Conservation (phyloP, 2,113 vertebrate species). For the Tenebrosternarchus preto region DNA sequence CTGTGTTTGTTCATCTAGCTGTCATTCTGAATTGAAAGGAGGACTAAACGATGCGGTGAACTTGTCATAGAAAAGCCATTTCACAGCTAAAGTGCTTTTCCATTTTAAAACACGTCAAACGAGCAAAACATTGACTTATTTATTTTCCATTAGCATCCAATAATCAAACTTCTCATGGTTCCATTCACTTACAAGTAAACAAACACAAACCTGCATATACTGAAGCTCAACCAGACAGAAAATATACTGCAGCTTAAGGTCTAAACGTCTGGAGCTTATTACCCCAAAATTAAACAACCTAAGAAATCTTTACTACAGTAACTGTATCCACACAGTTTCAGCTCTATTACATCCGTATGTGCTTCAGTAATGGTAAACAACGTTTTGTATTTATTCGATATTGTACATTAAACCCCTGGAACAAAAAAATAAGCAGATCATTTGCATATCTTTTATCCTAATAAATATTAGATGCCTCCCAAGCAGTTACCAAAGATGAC, state of each 20-base stretch:
- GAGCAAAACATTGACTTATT: conserved; percentile 3
- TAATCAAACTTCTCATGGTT: neutral
- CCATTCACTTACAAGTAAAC: neutral
- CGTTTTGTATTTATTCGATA: conserved; percentile 64
- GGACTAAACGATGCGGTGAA: neutral
- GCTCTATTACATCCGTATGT: conserved; percentile 46
- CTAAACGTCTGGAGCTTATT: neutral
- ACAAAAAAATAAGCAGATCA: conserved; percentile 29
- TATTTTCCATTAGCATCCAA: neutral
- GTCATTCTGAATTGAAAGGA: neutral
- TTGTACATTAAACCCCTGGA: conserved; percentile 52
- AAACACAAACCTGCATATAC: neutral
- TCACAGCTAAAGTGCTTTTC: neutral
- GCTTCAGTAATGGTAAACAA: conserved; percentile 58
- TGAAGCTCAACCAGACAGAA: neutral
- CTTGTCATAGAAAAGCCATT: neutral
- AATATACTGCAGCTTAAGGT: too few species aligned
- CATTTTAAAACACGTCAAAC: neutral
- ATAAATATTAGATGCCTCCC: conserved; percentile 40
- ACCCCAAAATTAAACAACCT: conserved; percentile 21
- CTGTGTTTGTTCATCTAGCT: neutral
- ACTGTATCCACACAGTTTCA: conserved; percentile 38
- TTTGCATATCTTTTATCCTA: conserved; percentile 40
- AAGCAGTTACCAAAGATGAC: conserved; percentile 28
- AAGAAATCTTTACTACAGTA: conserved; percentile 46